These are phyloP conservation scores for Tetropium fuscum DNA, from an alignment of 2,888 invertebrate species.

Conservation along the genomic window DNA sequence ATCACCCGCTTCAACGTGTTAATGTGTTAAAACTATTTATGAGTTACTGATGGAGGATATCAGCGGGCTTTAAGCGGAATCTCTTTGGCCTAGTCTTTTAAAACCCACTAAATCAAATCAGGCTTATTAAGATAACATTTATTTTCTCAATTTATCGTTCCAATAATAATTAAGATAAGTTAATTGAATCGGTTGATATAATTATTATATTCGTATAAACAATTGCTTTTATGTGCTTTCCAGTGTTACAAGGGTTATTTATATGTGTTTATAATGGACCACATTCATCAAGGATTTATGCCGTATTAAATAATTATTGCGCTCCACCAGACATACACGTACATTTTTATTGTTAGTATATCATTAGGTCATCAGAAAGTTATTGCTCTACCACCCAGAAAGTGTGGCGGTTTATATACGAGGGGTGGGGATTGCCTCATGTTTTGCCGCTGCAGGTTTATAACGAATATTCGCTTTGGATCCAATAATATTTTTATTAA, in stretches of 20 bases:
- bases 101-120: conserved; percentile 20
- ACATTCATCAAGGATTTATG: conserved; percentile 23
- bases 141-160: conserved; percentile 23
- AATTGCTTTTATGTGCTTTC: conserved; percentile 20
- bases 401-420: neutral
- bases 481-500: too few species aligned
- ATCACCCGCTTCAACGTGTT: conserved; percentile 7
- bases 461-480: too few species aligned
- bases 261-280: conserved; percentile 19
- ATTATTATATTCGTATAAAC: conserved; percentile 24
- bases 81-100: conserved; percentile 4
- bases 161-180: conserved; percentile 23
- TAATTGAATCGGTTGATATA: conserved; percentile 24
- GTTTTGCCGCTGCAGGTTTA: too few species aligned
- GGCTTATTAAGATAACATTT: conserved; percentile 17
- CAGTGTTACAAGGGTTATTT: conserved; percentile 22
- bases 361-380: conserved; percentile 11
- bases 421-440: too few species aligned
- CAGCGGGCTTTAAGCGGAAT: conserved; percentile 7
- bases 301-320: conserved; percentile 22
- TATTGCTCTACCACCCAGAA: conserved; percentile 13
- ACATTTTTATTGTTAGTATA: conserved; percentile 6
- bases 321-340: neutral
- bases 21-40: conserved; percentile 41
- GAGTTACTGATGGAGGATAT: conserved; percentile 40